These are phyloP conservation scores for Lasius fuliginosus DNA, from an alignment of 2,888 invertebrate genomes.

Conservation along the genomic window DNA sequence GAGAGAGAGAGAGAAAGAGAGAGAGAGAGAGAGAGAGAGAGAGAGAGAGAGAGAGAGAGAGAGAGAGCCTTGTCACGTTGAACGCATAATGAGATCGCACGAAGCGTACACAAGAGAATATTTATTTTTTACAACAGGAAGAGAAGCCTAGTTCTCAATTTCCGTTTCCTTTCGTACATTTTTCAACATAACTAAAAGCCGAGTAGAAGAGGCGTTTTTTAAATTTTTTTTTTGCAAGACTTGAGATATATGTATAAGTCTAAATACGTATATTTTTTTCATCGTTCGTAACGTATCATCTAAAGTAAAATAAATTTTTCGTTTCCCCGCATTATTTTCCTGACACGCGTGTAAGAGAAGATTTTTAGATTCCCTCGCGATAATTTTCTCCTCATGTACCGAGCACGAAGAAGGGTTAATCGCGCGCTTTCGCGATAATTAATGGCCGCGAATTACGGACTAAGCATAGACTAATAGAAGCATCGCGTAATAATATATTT, in stretches of 20 bases:
- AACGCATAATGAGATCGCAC: constrained; percentile 46
- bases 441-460: constrained; percentile 47
- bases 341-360: background rate
- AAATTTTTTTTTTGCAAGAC: background rate
- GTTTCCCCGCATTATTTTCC: background rate
- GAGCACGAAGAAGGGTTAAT: constrained; percentile 24
- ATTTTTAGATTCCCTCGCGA: constrained; percentile 21
- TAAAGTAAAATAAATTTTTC: background rate
- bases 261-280: background rate
- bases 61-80: constrained; percentile 2
- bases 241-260: background rate
- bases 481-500: constrained; percentile 57
- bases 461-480: constrained; percentile 57
- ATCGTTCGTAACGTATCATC: background rate
- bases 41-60: background rate
- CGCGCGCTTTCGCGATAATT: constrained; percentile 46
- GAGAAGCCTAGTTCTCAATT: background rate
- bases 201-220: background rate
- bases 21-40: background rate
- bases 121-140: background rate
- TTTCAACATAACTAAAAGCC: background rate
- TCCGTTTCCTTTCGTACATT: background rate
- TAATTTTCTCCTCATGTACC: constrained; percentile 27
- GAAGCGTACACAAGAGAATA: background rate
- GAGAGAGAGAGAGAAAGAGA: background rate